phyloP scores from a whole-genome alignment of 2,113 vertebrate species.

The Ranitomeya imitator region DNA sequence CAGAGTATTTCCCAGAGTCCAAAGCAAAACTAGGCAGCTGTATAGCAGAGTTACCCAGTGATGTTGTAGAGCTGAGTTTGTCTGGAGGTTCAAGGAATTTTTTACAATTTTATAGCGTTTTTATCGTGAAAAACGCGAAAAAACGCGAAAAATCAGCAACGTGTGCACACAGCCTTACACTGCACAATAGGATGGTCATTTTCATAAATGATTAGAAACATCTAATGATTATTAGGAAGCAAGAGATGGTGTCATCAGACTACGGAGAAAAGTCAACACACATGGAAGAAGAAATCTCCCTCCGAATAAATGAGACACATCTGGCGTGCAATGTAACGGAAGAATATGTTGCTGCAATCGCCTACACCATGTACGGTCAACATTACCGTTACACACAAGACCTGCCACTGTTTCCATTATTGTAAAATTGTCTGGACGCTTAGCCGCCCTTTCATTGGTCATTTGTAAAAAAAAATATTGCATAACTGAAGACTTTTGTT shows the following conservation, averaged over 20 bases:
- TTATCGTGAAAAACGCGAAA: no score
- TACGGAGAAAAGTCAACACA: not conserved
- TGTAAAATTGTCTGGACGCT: not conserved
- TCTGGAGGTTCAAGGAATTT: no score
- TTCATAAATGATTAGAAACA: not conserved
- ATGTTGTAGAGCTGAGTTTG: no score
- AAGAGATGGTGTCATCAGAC: not conserved
- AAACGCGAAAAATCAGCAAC: no score
- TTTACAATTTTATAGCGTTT: no score
- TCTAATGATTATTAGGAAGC: not conserved
- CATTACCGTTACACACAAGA: not conserved
- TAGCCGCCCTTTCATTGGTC: not conserved
- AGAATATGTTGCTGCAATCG: not conserved
- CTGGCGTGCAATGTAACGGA: not conserved
- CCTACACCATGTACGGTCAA: not conserved
- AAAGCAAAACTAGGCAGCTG: no score
- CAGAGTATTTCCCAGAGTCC: no score
- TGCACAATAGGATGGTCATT: not conserved
- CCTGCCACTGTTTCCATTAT: not conserved
- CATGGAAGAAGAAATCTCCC: not conserved
- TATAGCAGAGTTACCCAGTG: no score
- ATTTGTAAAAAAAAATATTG: not conserved
- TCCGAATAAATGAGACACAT: not conserved
- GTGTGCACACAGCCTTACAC: no score
- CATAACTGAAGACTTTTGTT: not conserved